Conservation (phyloP, 2,797 vertebrate genomes). For the Eutrigla gurnardus region DNA sequence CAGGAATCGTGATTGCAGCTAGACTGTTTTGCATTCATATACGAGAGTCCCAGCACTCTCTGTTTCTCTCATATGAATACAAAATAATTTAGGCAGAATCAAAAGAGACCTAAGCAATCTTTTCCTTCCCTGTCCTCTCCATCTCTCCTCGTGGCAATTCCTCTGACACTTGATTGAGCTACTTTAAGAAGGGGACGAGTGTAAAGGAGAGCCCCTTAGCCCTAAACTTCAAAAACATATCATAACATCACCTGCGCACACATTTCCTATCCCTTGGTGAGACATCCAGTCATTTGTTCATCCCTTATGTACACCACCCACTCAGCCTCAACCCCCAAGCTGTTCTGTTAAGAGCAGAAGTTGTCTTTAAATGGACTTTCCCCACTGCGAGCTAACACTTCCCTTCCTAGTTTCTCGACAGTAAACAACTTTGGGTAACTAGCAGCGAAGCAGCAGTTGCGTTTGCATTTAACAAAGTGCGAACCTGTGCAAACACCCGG, state of each 20-base stretch:
- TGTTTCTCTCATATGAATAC: slow-evolving; percentile 75
- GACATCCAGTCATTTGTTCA: slow-evolving; percentile 21
- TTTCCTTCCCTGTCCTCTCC: slow-evolving; percentile 38
- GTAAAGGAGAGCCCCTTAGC: slow-evolving; percentile 59
- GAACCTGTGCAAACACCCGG: slow-evolving; percentile 8
- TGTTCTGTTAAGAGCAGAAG: slow-evolving; percentile 2
- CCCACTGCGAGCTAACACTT: slow-evolving; percentile 6
- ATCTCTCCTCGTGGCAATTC: slow-evolving; percentile 50
- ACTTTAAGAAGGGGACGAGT: slow-evolving; percentile 60
- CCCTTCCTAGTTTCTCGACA: not conserved
- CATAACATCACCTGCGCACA: slow-evolving; percentile 27
- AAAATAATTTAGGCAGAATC: slow-evolving; percentile 69
- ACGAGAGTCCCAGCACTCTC: slow-evolving; percentile 49
- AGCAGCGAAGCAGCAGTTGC: slow-evolving; percentile 16
- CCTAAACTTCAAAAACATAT: slow-evolving; percentile 61
- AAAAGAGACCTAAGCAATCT: slow-evolving; percentile 61
- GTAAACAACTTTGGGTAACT: slow-evolving; percentile 11
- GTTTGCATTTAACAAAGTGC: not conserved
- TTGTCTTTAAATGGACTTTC: slow-evolving; percentile 28
- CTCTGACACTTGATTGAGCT: slow-evolving; percentile 66
- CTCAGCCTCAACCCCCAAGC: not conserved
- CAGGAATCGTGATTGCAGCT: slow-evolving; percentile 69
- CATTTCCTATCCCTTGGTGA: slow-evolving; percentile 25
- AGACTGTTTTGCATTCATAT: slow-evolving; percentile 73
- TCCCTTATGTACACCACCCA: slow-evolving; percentile 1